phyloP scores from a whole-genome alignment of 2,797 vertebrate species.

The Lophura swinhoii region DNA sequence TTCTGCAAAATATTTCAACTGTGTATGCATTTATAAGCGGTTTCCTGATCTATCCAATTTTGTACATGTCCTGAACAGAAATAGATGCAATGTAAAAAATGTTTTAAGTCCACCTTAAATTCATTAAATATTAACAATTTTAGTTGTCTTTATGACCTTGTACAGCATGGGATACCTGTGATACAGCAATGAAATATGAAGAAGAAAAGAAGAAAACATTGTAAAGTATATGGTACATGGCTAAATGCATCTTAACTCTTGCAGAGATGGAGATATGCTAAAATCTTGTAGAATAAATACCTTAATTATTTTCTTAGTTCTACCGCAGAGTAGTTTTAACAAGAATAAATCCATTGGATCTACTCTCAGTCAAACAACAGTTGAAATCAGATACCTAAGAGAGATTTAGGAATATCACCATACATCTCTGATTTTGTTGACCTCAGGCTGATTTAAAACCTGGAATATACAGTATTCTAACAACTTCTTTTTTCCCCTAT shows the following conservation, averaged over 20 bases:
- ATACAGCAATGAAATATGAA: not conserved
- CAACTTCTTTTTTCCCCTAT: not conserved
- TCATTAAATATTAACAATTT: not conserved
- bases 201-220: not conserved
- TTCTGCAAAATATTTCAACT: not conserved
- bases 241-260: not conserved
- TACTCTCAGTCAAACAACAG: not conserved
- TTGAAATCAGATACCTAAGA: not conserved
- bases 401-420: not conserved
- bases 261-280: not conserved
- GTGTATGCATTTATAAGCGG: not conserved
- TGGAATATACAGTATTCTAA: not conserved
- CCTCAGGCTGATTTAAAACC: not conserved
- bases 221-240: not conserved
- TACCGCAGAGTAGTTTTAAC: not conserved
- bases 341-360: not conserved
- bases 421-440: not conserved
- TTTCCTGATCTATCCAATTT: not conserved
- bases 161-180: not conserved
- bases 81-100: not conserved
- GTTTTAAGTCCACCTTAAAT: not conserved
- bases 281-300: not conserved
- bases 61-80: not conserved
- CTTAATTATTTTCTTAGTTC: not conserved
- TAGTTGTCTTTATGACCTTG: not conserved